Evolutionary conservation across 2,113 vertebrate genomes (phyloP).

Genomic region (Neodontobutis hainanensis): DNA sequence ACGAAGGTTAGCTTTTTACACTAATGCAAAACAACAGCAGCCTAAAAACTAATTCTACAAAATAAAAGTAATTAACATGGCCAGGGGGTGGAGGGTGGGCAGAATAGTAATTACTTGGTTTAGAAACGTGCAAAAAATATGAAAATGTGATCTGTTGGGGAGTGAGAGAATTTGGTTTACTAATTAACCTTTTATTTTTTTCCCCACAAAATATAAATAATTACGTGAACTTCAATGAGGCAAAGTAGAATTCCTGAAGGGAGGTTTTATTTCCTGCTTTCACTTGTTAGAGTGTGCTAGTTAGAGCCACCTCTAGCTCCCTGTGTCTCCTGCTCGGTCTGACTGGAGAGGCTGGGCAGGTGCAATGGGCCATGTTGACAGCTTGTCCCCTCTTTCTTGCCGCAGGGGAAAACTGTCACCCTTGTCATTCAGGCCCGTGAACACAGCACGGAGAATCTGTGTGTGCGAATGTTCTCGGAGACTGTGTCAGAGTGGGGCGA

Average conservation of each 20-base stretch:
- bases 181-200: slow-evolving; percentile 55
- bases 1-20: slow-evolving; percentile 55
- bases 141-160: slow-evolving; percentile 18
- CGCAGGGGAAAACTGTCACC: slow-evolving; percentile 72
- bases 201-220: slow-evolving; percentile 62
- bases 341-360: slow-evolving; percentile 58
- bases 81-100: slow-evolving; percentile 38
- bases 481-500: slow-evolving; percentile 45
- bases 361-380: slow-evolving; percentile 73
- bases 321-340: slow-evolving; percentile 6
- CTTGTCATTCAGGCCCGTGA: slow-evolving; percentile 69
- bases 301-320: slow-evolving; percentile 26
- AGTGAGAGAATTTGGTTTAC: slow-evolving; percentile 24
- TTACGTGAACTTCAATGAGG: slow-evolving; percentile 51
- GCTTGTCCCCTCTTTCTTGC: slow-evolving; percentile 74
- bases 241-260: slow-evolving; percentile 37
- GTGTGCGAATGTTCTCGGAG: slow-evolving; percentile 53
- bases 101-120: slow-evolving; percentile 55
- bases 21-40: slow-evolving; percentile 40
- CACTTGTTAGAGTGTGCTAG: slow-evolving; percentile 42
- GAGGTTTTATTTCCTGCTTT: slow-evolving; percentile 30
- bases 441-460: slow-evolving; percentile 62
- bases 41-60: slow-evolving; percentile 42
- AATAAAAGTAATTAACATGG: slow-evolving; percentile 66
- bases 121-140: slow-evolving; percentile 26